A percentile compares a stretch with the other conserved stretches of the same genome.
Conservation (phyloP, 2,888 invertebrate species). For the Chorisops tibialis region DNA sequence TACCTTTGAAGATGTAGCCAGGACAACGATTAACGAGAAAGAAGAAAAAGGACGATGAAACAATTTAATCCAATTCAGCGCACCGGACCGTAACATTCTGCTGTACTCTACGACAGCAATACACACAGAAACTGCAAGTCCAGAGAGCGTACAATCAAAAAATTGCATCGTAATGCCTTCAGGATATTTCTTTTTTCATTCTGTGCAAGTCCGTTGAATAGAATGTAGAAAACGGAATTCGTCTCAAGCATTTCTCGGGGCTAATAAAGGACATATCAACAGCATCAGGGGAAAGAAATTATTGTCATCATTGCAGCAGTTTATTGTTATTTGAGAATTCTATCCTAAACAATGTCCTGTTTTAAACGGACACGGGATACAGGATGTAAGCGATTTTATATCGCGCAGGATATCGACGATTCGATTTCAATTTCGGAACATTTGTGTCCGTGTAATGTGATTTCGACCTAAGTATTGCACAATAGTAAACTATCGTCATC, state of each 20-base stretch:
- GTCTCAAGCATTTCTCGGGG: too few relatives aligned
- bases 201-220: too few relatives aligned
- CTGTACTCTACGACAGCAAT: not conserved
- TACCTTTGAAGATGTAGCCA: not conserved
- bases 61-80: slow-evolving; percentile 27
- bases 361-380: not conserved
- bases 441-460: too few relatives aligned
- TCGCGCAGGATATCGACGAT: not conserved
- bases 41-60: slow-evolving; percentile 14
- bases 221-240: too few relatives aligned
- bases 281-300: too few relatives aligned
- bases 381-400: slow-evolving; percentile 8
- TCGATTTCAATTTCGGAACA: not conserved
- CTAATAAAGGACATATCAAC: too few relatives aligned
- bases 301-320: too few relatives aligned
- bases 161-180: slow-evolving; percentile 16
- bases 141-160: not conserved
- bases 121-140: not conserved
- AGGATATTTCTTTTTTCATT: too few relatives aligned
- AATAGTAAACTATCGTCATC: too few relatives aligned
- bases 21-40: not conserved
- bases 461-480: too few relatives aligned
- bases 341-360: too few relatives aligned
- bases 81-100: slow-evolving; percentile 25
- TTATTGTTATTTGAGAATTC: too few relatives aligned